Conservation (phyloP, 2,888 invertebrate species). For the Leptogaster cylindrica region DNA sequence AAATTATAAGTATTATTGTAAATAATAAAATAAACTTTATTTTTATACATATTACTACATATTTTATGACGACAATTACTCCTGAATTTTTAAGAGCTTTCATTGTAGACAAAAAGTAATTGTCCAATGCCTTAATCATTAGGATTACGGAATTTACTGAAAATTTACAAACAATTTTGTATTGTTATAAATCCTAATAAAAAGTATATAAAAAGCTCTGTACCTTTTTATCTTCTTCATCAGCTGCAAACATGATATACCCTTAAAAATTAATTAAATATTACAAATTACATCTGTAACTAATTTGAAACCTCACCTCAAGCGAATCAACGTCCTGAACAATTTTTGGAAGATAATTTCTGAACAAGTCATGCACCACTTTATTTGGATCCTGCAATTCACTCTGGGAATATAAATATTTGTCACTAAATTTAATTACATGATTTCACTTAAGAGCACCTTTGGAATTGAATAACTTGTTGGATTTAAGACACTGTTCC, state of each 20-base stretch:
- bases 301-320: conserved; percentile 50
- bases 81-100: too few species aligned
- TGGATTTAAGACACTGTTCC: conserved; percentile 51
- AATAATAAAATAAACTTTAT: too few species aligned
- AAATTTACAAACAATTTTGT: too few species aligned
- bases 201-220: too few species aligned
- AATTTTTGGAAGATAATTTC: conserved; percentile 50
- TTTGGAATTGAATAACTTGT: conserved; percentile 54
- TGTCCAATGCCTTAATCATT: too few species aligned
- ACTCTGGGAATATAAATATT: conserved; percentile 47
- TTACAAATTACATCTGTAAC: too few species aligned
- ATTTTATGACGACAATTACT: too few species aligned
- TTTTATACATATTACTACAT: too few species aligned
- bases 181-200: too few species aligned
- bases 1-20: too few species aligned
- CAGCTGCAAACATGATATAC: conserved; percentile 52
- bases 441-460: conserved; percentile 45
- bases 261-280: conserved; percentile 45
- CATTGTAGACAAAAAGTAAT: too few species aligned
- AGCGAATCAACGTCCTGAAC: conserved; percentile 48
- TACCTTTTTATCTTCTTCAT: conserved; percentile 48
- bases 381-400: conserved; percentile 54
- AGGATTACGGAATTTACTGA: too few species aligned
- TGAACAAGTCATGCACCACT: conserved; percentile 54
- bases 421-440: background rate